phyloP scores from a whole-genome alignment of 2,113 vertebrate species.

The Grantiella picta region DNA sequence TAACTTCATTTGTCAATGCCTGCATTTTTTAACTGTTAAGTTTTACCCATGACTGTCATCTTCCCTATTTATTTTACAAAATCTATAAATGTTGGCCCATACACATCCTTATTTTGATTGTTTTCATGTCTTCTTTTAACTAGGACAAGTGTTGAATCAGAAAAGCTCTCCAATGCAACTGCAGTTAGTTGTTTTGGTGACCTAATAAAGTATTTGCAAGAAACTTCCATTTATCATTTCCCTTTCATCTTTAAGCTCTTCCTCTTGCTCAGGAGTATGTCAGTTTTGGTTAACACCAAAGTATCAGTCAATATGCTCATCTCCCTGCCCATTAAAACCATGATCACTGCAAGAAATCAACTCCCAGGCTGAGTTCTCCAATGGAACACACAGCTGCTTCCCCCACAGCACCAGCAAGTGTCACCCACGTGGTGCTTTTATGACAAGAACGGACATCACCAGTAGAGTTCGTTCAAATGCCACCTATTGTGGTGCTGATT shows the following conservation, averaged over 20 bases:
- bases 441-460: fast-evolving
- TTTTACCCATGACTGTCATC: background rate
- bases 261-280: background rate
- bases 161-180: background rate
- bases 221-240: background rate
- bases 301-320: background rate
- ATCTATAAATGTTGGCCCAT: background rate
- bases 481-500: background rate
- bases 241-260: background rate
- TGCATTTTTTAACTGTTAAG: background rate
- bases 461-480: background rate
- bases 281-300: background rate
- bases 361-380: background rate
- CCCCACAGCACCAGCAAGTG: background rate
- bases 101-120: background rate
- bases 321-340: background rate
- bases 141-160: background rate
- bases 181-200: background rate
- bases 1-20: background rate
- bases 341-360: background rate
- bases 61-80: background rate
- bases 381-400: background rate
- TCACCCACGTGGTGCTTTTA: fast-evolving
- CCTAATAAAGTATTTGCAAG: background rate
- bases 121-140: background rate